phyloP scores from a whole-genome alignment of 2,888 invertebrate species.

The Cryptosula pallasiana region DNA sequence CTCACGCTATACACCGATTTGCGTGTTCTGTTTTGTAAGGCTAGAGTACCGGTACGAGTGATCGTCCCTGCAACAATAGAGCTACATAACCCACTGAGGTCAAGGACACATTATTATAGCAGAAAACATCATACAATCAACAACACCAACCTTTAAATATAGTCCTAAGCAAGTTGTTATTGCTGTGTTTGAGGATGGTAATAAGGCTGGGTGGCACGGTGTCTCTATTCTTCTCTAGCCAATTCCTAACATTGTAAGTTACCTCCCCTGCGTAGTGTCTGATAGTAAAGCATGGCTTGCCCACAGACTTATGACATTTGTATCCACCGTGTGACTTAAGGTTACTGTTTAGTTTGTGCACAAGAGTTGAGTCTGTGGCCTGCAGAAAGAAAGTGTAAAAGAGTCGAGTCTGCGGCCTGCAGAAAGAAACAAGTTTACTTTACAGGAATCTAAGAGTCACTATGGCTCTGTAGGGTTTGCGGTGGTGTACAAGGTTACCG shows the following conservation, averaged over 20 bases:
- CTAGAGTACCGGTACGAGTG: constrained; percentile 44
- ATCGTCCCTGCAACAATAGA: constrained; percentile 28
- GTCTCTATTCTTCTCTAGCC: constrained; percentile 51
- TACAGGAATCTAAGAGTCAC: too few species aligned
- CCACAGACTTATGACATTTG: constrained; percentile 34
- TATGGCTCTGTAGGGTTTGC: too few species aligned
- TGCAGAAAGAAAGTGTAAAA: too few species aligned
- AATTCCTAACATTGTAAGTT: constrained; percentile 38
- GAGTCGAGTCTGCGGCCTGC: too few species aligned
- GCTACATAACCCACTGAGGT: not conserved
- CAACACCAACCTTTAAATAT: constrained; percentile 47
- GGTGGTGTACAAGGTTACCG: too few species aligned
- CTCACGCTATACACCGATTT: not conserved
- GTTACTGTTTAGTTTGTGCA: constrained; percentile 43
- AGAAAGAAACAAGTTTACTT: too few species aligned
- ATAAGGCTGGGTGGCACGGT: constrained; percentile 44
- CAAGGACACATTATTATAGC: too few species aligned
- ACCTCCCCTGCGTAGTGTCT: constrained; percentile 51
- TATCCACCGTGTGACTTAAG: constrained; percentile 34
- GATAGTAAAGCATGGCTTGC: constrained; percentile 39
- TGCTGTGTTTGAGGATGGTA: constrained; percentile 42
- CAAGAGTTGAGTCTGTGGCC: constrained; percentile 43
- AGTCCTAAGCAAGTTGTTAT: constrained; percentile 38
- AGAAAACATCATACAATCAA: too few species aligned
- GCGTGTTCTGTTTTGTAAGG: constrained; percentile 36